Percentiles rank a stretch among this genome's conserved stretches.
phyloP scores from a whole-genome alignment of 64 coral and sea anemone species.

The Porites lutea region DNA sequence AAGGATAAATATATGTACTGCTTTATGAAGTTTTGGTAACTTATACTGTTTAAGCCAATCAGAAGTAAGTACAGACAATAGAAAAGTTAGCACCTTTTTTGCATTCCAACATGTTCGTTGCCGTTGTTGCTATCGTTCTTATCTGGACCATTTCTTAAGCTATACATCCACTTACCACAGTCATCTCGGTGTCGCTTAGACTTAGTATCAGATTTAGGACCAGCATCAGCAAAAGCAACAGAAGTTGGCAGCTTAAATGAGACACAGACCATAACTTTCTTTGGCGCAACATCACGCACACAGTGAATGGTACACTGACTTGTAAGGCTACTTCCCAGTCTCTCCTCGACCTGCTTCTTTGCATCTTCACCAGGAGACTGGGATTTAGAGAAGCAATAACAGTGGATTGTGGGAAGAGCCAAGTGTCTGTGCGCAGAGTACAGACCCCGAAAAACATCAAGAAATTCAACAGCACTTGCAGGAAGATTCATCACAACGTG shows the following conservation, averaged over 20 bases:
- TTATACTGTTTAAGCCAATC: too few species aligned
- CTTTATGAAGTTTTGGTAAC: too few species aligned
- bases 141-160: too few species aligned
- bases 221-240: constrained; percentile 59
- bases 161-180: neutral
- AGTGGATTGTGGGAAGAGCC: constrained; percentile 85
- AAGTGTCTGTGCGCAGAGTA: neutral
- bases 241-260: constrained; percentile 83
- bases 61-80: too few species aligned
- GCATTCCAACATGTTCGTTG: too few species aligned
- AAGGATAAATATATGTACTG: too few species aligned
- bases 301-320: constrained; percentile 61
- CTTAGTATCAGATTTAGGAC: neutral
- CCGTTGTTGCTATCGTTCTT: too few species aligned
- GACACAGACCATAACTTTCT: constrained; percentile 97
- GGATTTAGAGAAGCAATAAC: constrained; percentile 97
- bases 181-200: constrained; percentile 21
- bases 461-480: constrained; percentile 91
- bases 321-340: constrained; percentile 38
- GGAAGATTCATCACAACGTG: constrained; percentile 99
- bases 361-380: constrained; percentile 67
- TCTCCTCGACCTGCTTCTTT: constrained; percentile 71
- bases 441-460: constrained; percentile 90
- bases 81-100: too few species aligned
- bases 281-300: constrained; percentile 94